Evolutionary conservation across 2,113 vertebrate genomes (phyloP).

Genomic region (Hippocampus comes): DNA sequence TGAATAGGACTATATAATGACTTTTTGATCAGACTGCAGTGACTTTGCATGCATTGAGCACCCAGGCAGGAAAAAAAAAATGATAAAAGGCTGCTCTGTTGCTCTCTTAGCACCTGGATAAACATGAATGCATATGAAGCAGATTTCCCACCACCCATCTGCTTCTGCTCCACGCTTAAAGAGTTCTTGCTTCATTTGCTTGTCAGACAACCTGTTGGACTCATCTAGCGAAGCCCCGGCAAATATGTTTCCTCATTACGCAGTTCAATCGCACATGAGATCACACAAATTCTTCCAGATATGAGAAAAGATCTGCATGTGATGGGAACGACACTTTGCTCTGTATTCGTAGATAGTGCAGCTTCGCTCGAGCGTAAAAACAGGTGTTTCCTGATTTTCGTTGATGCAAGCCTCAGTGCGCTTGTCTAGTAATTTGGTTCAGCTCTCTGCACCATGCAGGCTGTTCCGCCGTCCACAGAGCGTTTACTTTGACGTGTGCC

Average conservation of each 20-base stretch:
- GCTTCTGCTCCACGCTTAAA: conserved; percentile 25
- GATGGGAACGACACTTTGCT: neutral
- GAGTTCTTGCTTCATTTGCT: conserved; percentile 16
- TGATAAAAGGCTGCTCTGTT: conserved; percentile 18
- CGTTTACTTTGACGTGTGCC: no score
- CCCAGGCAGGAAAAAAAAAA: conserved; percentile 13
- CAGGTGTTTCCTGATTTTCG: no score
- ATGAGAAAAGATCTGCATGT: neutral
- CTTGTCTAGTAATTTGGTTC: no score
- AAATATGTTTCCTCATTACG: conserved; percentile 10
- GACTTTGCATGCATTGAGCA: conserved; percentile 37
- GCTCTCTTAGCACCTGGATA: conserved; percentile 30
- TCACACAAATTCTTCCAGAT: neutral
- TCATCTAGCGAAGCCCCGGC: neutral
- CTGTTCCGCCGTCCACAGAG: no score
- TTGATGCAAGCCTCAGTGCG: no score
- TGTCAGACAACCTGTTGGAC: conserved; percentile 5
- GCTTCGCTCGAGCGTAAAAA: no score
- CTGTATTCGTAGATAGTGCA: no score
- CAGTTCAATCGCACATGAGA: conserved; percentile 5
- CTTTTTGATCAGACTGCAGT: conserved; percentile 36
- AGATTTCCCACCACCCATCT: conserved; percentile 44
- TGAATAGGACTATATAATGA: conserved; percentile 57
- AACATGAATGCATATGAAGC: conserved; percentile 55
- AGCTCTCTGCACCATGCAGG: no score